Base-by-base conservation (phyloP, 1,140 invertebrate species). In the Kradibia gibbosae region DNA sequence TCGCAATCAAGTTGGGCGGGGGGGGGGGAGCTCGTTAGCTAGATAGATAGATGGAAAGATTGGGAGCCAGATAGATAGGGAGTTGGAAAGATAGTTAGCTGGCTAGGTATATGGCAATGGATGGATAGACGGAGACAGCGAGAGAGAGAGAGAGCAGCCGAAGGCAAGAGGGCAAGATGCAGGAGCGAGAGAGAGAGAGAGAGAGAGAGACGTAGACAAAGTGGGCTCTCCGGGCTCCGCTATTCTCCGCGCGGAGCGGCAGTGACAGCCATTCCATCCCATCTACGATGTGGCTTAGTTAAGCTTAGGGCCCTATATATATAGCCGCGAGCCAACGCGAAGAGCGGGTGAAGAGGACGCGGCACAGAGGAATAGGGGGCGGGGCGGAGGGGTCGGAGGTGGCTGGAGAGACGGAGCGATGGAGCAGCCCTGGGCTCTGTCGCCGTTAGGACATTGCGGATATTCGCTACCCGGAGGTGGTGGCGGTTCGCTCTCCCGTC, bases 381-480 rank as follows among this genome's bases (percentile, higher is more conserved):
- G 78, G 70, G 62, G 72, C 4, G 22, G 70, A 48, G 80, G 36
- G 80, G 73, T 62, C 80, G 78, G 48, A 28, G 73, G 60, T 55
- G 60, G 73, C 70, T 62, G 39, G 80, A 67, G 60, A 83, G 84
- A 36, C 22, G 74, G 81, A 84, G 83, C 78, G 65, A 76, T 65
- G 76, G 83, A 85, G 83, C 82, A 84, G 25, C 25, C 84, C 87
- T 85, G 87, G 86, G 73, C 50, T 53, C 11, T n/a, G 45, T 8
- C 17, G 34, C 86, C 86, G 88, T 85, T 89, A 90, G 89, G 89
- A 90, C 90, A 89, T 90, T 90, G 89, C 90, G 86, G 89, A 90
- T 90, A 90, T 89, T 89, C 88, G 87, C 87, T 85, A 87, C 87
- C 88, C 86, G 86, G 84, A 86, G 82, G 80, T 84, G 45, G 45